Conservation (phyloP, 2,888 invertebrate genomes). For the Clanis bilineata region DNA sequence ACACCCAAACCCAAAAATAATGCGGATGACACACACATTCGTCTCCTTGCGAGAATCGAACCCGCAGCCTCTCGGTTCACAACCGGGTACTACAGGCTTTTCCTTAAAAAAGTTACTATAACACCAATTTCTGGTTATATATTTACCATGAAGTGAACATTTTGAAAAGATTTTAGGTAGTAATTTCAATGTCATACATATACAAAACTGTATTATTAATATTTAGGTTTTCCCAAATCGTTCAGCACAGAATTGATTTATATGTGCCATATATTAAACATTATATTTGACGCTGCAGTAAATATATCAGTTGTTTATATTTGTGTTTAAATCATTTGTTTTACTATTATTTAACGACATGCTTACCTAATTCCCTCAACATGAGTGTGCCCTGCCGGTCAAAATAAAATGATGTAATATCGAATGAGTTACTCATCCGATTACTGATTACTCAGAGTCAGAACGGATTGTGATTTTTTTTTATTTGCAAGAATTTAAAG, state of each 20-base stretch:
- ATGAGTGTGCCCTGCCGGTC: not conserved
- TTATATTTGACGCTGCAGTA: not conserved
- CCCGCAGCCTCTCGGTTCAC: too few relatives aligned
- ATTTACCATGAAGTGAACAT: not conserved
- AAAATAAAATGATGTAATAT: not conserved
- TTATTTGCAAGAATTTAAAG: not conserved
- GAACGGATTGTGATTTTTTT: not conserved
- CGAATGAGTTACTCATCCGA: not conserved
- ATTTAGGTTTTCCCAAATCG: not conserved
- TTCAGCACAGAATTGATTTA: not conserved
- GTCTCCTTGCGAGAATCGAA: too few relatives aligned
- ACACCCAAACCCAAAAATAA: too few relatives aligned
- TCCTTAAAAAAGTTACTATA: not conserved
- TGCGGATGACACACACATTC: too few relatives aligned
- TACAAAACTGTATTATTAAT: not conserved
- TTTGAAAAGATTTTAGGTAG: not conserved
- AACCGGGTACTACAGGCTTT: too few relatives aligned
- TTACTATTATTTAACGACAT: not conserved
- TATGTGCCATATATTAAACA: not conserved
- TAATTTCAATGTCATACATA: too few relatives aligned
- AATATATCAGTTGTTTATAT: slow-evolving; percentile 1
- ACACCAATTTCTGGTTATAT: not conserved
- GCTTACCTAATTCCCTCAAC: not conserved
- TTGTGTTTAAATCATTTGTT: slow-evolving; percentile 3
- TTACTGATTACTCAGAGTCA: too few relatives aligned